Conservation (phyloP, 1,140 invertebrate genomes). For the Schlechtendalia chinensis region DNA sequence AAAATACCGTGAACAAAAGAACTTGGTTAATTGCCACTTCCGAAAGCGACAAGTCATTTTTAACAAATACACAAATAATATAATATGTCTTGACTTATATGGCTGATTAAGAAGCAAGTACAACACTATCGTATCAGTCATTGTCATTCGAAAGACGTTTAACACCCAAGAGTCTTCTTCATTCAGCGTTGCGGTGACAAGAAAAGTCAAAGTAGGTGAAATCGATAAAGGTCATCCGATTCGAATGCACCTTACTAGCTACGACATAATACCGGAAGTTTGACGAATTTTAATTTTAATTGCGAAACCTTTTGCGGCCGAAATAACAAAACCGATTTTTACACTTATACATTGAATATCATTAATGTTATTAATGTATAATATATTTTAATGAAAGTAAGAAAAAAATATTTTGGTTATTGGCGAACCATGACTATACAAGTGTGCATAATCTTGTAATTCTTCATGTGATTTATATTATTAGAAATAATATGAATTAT, state of each 20-base stretch:
- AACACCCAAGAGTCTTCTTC: no score
- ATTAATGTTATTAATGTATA: no score
- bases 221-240: neutral
- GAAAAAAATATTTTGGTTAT: neutral
- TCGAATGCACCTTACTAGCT: neutral
- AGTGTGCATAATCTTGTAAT: constrained; percentile 6
- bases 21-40: constrained; percentile 34
- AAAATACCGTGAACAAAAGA: constrained; percentile 4
- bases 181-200: no score
- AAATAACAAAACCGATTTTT: neutral
- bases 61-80: neutral
- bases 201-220: no score
- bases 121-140: neutral
- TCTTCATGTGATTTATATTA: neutral
- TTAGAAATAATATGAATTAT: neutral
- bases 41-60: constrained; percentile 42
- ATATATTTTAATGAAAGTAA: neutral
- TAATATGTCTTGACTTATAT: neutral
- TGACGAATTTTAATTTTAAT: neutral
- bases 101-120: neutral
- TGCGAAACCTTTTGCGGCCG: neutral
- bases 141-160: no score
- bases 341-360: neutral
- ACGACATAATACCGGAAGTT: neutral
- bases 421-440: neutral